Conservation (phyloP, 2,113 vertebrate species). For the Channa argus region DNA sequence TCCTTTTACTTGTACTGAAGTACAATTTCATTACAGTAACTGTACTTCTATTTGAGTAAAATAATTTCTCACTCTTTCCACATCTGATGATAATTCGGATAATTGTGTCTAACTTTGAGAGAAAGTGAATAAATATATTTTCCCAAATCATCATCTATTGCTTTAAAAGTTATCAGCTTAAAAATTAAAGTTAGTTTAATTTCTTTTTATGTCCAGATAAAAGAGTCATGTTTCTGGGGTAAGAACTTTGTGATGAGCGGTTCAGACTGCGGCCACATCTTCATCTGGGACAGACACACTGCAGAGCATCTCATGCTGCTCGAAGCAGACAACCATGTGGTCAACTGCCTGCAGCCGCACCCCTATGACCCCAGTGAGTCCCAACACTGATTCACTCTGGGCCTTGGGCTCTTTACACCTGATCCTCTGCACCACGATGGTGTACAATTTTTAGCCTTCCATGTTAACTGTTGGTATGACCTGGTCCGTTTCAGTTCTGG, state of each 20-base stretch:
- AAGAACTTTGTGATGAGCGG: constrained; percentile 99
- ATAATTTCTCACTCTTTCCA: too few species aligned
- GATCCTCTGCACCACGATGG: accelerated
- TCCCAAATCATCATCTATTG: too few species aligned
- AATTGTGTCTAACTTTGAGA: too few species aligned
- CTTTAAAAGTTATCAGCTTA: too few species aligned
- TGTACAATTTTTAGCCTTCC: neutral
- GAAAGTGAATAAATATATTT: too few species aligned
- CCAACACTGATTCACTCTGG: neutral
- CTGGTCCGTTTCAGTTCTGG: constrained; percentile 88
- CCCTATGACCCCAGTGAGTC: constrained; percentile 96
- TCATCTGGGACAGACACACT: constrained; percentile 97
- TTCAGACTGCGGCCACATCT: constrained; percentile 98
- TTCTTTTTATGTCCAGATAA: constrained; percentile 84
- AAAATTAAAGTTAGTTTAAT: neutral
- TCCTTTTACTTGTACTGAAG: too few species aligned
- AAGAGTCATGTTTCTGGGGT: constrained; percentile 99
- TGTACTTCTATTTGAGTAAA: too few species aligned
- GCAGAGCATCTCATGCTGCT: constrained; percentile 97
- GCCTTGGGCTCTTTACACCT: neutral
- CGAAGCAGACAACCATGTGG: constrained; percentile 98
- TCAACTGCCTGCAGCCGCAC: constrained; percentile 98
- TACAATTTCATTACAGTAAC: too few species aligned
- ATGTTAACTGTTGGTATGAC: neutral
- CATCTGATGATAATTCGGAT: too few species aligned